Evolutionary conservation across 2,888 invertebrate genomes (phyloP).

Genomic region (Lepidochrysops patricia): DNA sequence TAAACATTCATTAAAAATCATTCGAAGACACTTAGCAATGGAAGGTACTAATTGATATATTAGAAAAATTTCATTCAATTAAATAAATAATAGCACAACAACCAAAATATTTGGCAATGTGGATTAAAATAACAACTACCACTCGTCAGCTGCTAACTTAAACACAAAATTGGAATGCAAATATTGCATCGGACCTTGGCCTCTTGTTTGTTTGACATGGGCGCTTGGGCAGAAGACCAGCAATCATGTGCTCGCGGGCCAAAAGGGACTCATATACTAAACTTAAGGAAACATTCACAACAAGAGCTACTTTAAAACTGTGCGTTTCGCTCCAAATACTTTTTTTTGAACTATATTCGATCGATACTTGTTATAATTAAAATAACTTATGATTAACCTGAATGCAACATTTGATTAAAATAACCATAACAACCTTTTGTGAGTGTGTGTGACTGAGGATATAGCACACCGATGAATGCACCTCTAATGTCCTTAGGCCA

Average conservation of each 20-base stretch:
- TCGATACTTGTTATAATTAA: constrained; percentile 59
- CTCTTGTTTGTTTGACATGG: constrained; percentile 25
- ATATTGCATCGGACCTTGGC: constrained; percentile 71
- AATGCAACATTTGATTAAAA: constrained; percentile 66
- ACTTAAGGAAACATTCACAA: constrained; percentile 48
- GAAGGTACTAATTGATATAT: constrained; percentile 69
- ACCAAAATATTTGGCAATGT: constrained; percentile 72
- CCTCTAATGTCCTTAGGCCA: constrained; percentile 28
- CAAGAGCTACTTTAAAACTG: constrained; percentile 52
- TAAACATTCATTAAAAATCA: constrained; percentile 61
- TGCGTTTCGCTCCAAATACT: constrained; percentile 68
- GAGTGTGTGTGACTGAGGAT: constrained; percentile 60
- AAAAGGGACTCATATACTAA: constrained; percentile 35
- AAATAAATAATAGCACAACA: constrained; percentile 72
- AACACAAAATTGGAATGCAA: constrained; percentile 73
- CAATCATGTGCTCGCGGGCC: constrained; percentile 24
- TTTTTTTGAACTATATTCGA: constrained; percentile 66
- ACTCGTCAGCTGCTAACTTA: constrained; percentile 63
- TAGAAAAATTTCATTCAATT: constrained; percentile 40
- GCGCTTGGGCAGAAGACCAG: constrained; percentile 18
- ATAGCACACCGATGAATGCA: constrained; percentile 55
- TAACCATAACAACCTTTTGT: constrained; percentile 68
- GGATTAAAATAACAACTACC: constrained; percentile 63
- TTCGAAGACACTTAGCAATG: constrained; percentile 62
- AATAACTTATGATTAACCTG: constrained; percentile 64